Evolutionary conservation across 2,113 vertebrate genomes (phyloP).

Genomic region (Catharus minimus): DNA sequence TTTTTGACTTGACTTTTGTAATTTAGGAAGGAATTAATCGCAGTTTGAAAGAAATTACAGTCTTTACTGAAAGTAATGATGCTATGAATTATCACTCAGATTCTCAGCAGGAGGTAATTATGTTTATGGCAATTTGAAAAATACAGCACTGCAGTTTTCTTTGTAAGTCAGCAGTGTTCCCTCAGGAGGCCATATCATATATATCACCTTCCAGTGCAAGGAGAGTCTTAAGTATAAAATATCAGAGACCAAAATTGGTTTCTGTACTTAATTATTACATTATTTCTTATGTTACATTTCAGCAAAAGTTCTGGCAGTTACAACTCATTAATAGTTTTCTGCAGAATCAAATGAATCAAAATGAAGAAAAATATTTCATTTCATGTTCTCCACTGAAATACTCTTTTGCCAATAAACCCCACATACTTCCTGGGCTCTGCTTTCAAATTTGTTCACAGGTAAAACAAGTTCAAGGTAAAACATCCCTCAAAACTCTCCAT

Average conservation of each 20-base stretch:
- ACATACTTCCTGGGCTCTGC: neutral
- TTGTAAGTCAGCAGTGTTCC: constrained; percentile 11
- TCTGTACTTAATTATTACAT: neutral
- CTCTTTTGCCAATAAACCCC: neutral
- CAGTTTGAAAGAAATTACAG: constrained; percentile 57
- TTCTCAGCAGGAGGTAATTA: constrained; percentile 55
- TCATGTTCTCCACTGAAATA: neutral
- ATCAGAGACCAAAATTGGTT: neutral
- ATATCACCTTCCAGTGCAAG: neutral
- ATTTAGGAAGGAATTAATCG: constrained; percentile 45
- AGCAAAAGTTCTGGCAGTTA: neutral
- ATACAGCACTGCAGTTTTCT: constrained; percentile 13
- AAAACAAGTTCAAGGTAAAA: neutral
- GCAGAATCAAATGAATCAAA: neutral
- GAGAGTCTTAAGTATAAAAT: neutral
- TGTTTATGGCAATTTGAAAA: constrained; percentile 27
- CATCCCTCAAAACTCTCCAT: neutral
- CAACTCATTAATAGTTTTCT: neutral
- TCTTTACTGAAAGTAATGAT: constrained; percentile 58
- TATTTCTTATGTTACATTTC: neutral
- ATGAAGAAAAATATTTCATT: neutral
- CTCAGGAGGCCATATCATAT: neutral
- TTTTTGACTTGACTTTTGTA: neutral
- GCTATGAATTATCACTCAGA: constrained; percentile 24
- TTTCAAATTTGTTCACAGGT: neutral